A percentile compares a stretch with the other conserved stretches of the same genome.
These are phyloP conservation scores for Hemaris fuciformis DNA, from an alignment of 2,888 invertebrate genomes.

Conservation along the genomic window DNA sequence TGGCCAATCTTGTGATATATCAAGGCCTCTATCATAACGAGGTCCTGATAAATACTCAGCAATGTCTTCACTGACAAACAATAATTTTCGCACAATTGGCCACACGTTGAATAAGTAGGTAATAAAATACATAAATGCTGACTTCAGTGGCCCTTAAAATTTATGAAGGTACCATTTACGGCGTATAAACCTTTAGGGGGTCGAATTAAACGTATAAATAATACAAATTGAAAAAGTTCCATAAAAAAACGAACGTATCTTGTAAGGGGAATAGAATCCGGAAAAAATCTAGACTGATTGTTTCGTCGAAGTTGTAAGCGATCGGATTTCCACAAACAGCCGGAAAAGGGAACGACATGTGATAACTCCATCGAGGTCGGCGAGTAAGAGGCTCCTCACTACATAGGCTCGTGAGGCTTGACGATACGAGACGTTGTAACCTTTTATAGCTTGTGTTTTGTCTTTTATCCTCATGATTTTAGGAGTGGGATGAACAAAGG, in stretches of 20 bases:
- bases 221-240: conserved; percentile 16
- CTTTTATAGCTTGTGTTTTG: not conserved
- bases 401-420: not conserved
- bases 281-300: conserved; percentile 19
- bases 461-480: not conserved
- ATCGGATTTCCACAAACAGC: conserved; percentile 31
- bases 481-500: not conserved
- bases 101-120: conserved; percentile 16
- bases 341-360: conserved; percentile 19
- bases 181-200: conserved; percentile 13
- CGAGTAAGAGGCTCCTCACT: not conserved
- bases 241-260: not conserved
- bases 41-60: not conserved
- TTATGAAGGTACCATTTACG: conserved; percentile 18
- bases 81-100: conserved; percentile 17
- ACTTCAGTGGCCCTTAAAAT: conserved; percentile 14
- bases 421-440: not conserved
- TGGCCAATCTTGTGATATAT: not conserved
- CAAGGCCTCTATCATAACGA: not conserved
- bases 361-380: conserved; percentile 17
- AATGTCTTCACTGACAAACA: conserved; percentile 5
- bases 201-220: conserved; percentile 16
- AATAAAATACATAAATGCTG: conserved; percentile 18
- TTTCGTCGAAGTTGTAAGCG: conserved; percentile 15
- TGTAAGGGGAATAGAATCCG: conserved; percentile 10